These are phyloP conservation scores for Cladopsammia gracilis DNA, from an alignment of 64 coral and sea anemone genomes.

Conservation along the genomic window DNA sequence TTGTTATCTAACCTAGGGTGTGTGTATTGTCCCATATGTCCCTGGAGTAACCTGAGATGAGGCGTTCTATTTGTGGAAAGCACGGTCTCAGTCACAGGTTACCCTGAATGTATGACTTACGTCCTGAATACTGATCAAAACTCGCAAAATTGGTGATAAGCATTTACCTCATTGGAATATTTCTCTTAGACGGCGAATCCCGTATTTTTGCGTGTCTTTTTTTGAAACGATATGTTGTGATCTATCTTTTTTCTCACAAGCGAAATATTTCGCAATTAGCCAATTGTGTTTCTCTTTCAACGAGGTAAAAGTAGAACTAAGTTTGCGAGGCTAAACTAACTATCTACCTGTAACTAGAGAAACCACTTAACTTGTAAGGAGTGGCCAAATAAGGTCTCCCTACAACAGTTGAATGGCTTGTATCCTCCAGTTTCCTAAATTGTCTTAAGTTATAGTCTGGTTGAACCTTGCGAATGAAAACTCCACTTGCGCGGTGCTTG, in stretches of 20 bases:
- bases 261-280: neutral
- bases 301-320: neutral
- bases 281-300: neutral
- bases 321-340: neutral
- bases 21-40: constrained; percentile 12
- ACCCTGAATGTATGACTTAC: neutral
- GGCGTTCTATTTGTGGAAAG: neutral
- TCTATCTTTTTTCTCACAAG: neutral
- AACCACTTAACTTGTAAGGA: neutral
- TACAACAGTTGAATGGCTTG: neutral
- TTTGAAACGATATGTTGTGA: no score
- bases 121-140: neutral
- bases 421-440: neutral
- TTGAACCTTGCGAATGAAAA: constrained; percentile 19
- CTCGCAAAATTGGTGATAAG: neutral
- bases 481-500: neutral
- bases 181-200: no score
- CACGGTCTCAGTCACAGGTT: neutral
- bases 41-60: neutral
- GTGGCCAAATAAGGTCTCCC: neutral
- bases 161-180: neutral
- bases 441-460: neutral
- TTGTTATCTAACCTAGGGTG: neutral
- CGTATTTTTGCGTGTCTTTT: neutral
- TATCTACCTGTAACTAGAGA: neutral